These are phyloP conservation scores for Brenthis ino DNA, from an alignment of 2,888 invertebrate species.

Conservation along the genomic window DNA sequence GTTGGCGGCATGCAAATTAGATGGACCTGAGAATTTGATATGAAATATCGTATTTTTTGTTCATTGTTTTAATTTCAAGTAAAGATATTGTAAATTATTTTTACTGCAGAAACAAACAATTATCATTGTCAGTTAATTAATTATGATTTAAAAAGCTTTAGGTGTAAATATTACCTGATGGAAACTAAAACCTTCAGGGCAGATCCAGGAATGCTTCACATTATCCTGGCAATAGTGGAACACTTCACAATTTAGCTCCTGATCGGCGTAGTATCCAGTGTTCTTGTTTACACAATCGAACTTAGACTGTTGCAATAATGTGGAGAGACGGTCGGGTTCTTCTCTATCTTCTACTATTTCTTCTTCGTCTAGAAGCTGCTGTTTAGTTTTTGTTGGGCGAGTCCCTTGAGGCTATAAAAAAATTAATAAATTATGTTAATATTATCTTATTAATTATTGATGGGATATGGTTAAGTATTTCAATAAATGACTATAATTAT, in stretches of 20 bases:
- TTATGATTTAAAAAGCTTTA: too few relatives aligned
- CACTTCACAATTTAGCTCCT: slow-evolving; percentile 93
- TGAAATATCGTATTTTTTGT: not conserved
- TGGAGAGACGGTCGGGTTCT: slow-evolving; percentile 91
- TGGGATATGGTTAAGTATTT: too few relatives aligned
- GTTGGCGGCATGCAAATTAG: slow-evolving; percentile 96
- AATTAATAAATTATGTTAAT: not conserved
- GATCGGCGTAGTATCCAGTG: slow-evolving; percentile 95
- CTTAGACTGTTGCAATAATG: slow-evolving; percentile 90
- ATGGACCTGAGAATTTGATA: slow-evolving; percentile 86
- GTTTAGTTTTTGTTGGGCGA: slow-evolving; percentile 59
- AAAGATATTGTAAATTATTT: too few relatives aligned
- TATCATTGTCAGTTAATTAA: too few relatives aligned
- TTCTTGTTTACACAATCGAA: slow-evolving; percentile 91
- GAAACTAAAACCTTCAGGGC: slow-evolving; percentile 94
- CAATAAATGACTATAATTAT: too few relatives aligned
- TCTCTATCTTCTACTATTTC: slow-evolving; percentile 87
- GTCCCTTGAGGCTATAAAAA: slow-evolving; percentile 54
- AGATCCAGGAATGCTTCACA: slow-evolving; percentile 95
- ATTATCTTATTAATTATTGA: too few relatives aligned
- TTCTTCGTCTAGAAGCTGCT: slow-evolving; percentile 65
- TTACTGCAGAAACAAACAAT: not conserved
- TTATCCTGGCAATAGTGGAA: slow-evolving; percentile 97
- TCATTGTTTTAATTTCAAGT: not conserved
- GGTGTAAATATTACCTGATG: slow-evolving; percentile 85